phyloP scores from a whole-genome alignment of 2,888 invertebrate species.

The Pharmacophagus antenor region DNA sequence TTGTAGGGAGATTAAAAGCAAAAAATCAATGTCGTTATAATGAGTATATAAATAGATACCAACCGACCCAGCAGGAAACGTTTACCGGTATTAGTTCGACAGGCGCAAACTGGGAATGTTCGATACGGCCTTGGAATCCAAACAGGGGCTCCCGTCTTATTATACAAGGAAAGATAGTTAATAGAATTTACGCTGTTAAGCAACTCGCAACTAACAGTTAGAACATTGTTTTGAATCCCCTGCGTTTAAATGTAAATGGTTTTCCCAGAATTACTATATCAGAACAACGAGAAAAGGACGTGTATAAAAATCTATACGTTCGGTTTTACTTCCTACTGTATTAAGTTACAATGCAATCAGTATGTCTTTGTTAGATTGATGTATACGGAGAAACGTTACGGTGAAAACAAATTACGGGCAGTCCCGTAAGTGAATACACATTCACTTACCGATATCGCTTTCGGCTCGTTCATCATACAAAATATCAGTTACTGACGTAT shows the following conservation, averaged over 20 bases:
- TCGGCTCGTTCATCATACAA: slow-evolving; percentile 45
- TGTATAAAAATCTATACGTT: slow-evolving; percentile 39
- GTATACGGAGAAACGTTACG: slow-evolving; percentile 45
- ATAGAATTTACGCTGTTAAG: too few relatives aligned
- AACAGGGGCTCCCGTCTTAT: too few relatives aligned
- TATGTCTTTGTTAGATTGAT: slow-evolving; percentile 55
- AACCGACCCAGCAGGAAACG: too few relatives aligned
- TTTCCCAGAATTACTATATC: background rate
- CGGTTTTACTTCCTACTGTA: slow-evolving; percentile 47
- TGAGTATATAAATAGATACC: too few relatives aligned
- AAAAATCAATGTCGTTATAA: too few relatives aligned
- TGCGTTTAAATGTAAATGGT: background rate
- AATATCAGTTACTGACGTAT: slow-evolving; percentile 62
- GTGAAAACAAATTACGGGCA: slow-evolving; percentile 55
- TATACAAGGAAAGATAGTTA: too few relatives aligned
- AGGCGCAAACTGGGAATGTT: too few relatives aligned
- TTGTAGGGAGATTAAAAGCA: too few relatives aligned
- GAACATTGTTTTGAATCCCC: too few relatives aligned
- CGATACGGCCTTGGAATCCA: too few relatives aligned
- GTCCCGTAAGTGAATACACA: slow-evolving; percentile 38
- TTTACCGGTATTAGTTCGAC: too few relatives aligned
- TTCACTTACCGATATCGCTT: slow-evolving; percentile 56
- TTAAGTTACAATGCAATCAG: slow-evolving; percentile 69
- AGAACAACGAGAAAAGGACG: slow-evolving; percentile 3
- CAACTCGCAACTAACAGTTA: too few relatives aligned